Conservation (phyloP, 2,113 vertebrate genomes). For the Brienomyrus brachyistius region DNA sequence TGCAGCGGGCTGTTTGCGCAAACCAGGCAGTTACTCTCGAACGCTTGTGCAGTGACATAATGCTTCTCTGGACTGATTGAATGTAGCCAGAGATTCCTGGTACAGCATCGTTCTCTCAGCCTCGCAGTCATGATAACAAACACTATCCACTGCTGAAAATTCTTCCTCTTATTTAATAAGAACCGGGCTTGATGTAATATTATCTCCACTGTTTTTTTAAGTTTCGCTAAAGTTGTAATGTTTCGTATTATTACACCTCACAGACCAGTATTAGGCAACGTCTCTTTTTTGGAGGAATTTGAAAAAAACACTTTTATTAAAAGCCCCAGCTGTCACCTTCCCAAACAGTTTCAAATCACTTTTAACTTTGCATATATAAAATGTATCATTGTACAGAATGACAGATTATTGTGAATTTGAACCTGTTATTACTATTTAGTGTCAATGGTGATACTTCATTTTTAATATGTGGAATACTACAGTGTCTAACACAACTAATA, state of each 20-base stretch:
- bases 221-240: background rate
- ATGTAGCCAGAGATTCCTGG: background rate
- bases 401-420: background rate
- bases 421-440: background rate
- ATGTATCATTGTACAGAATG: background rate
- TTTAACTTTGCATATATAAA: background rate
- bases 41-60: conserved; percentile 1
- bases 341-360: background rate
- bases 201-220: background rate
- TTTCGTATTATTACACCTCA: background rate
- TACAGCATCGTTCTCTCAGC: background rate
- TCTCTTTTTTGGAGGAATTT: background rate
- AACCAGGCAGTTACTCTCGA: background rate
- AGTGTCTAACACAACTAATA: background rate
- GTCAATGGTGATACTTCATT: background rate
- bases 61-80: background rate
- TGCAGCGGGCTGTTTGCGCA: background rate
- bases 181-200: background rate
- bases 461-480: background rate
- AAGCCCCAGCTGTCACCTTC: background rate
- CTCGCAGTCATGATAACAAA: background rate
- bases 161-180: background rate
- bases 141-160: background rate
- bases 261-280: background rate
- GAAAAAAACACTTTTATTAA: background rate